Evolutionary conservation across 2,797 vertebrate species (phyloP).

Genomic region (Crenichthys baileyi): DNA sequence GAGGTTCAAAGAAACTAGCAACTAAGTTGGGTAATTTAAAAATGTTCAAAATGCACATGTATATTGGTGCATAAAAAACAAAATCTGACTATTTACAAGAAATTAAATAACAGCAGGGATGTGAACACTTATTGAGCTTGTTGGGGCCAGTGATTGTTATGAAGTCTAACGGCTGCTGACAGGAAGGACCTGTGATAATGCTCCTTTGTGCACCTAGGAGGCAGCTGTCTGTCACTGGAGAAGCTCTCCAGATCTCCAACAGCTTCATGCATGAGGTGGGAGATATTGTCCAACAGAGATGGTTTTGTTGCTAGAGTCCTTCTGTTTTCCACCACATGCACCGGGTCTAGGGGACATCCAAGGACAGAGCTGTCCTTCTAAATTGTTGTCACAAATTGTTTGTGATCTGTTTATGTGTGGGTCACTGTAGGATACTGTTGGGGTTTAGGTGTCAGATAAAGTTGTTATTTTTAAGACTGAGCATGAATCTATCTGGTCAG

Average conservation of each 20-base stretch:
- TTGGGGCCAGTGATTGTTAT: no score
- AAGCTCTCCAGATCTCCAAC: not conserved
- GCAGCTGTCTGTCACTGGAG: not conserved
- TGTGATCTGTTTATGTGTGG: not conserved
- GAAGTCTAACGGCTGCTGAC: not conserved
- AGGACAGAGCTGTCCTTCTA: not conserved
- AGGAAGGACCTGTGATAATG: not conserved
- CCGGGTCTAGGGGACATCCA: not conserved
- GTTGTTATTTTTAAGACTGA: not conserved
- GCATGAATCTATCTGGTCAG: not conserved
- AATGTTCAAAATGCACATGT: not conserved
- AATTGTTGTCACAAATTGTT: not conserved
- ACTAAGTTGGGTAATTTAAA: no score
- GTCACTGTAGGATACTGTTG: conserved; percentile 5
- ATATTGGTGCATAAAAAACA: not conserved
- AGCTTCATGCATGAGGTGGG: not conserved
- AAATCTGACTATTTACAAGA: no score
- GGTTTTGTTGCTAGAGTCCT: not conserved
- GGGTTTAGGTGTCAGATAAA: not conserved
- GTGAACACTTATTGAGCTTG: no score
- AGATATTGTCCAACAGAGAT: not conserved
- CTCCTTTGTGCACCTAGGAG: no score
- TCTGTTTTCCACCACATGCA: not conserved
- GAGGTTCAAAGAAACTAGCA: not conserved
- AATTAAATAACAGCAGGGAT: no score